Evolutionary conservation across 1,140 invertebrate genomes (phyloP), one percentile per base, ranked within the genome.

Genomic region (Zaprionus kolodkinae): DNA sequence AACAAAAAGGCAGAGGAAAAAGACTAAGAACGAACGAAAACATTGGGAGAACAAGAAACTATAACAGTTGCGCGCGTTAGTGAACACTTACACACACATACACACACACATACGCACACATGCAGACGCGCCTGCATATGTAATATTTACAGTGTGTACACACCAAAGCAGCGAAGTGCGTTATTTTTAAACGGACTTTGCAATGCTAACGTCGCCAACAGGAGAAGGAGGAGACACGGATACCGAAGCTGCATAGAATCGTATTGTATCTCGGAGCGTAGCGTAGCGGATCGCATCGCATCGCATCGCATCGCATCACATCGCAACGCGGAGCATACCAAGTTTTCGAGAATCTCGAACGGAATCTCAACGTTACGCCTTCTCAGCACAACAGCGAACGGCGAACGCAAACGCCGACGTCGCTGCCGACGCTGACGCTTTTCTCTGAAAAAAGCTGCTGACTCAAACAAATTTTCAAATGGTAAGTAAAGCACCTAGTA

Each of bases 391-490:
- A 86, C 60, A 74, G n/a, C 61, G 9, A 21, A 62, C 50, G 60
- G 60, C 27, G 27, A 30, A 30, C 27, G 27, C 27, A 3, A 30
- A 38, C 55, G 64, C 55, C 30, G 48, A 40, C 10, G 61, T 27
- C 7, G 52, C 13, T 63, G 74, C 17, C 67, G 72, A 63, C 45
- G 36, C 15, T 48, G 54, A 59, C 33, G 54, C 70, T 61, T 45
- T 33, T 50, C 27, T 48, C 54, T 71, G 66, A 57, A 72, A 70
- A 72, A 84, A 84, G 71, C 77, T 74, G 84, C 84, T 88, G 85
- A 88, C 80, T 78, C 55, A 77, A 72, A 76, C 74, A 80, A 84
- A 78, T 89, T 71, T 66, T 68, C 85, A 81, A 89, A 88, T 88
- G 84, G 84, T 88, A 89, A 89, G 84, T 56, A 56, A 78, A 82